Conservation (phyloP, 1,140 invertebrate genomes). For the Aphaenogaster rudis region DNA sequence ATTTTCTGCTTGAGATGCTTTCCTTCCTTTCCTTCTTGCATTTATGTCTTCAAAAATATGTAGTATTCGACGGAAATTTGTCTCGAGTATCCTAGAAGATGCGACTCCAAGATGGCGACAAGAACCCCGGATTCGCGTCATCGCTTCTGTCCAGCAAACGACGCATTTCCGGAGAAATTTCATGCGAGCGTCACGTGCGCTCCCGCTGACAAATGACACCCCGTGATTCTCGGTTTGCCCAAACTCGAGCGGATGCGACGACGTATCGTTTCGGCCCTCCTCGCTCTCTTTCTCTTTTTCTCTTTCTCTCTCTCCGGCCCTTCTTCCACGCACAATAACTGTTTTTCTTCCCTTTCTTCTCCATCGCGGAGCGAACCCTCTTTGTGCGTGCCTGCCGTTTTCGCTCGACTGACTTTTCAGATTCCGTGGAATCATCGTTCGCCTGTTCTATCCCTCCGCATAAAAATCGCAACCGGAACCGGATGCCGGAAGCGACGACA, state of each 20-base stretch:
- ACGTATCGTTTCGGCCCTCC: slow-evolving; percentile 69
- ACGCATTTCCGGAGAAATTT: slow-evolving; percentile 76
- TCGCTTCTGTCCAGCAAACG: slow-evolving; percentile 74
- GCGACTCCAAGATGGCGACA: slow-evolving; percentile 10
- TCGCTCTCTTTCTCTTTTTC: slow-evolving; percentile 44
- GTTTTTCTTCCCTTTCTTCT: slow-evolving; percentile 65
- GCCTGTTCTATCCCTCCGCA: slow-evolving; percentile 57
- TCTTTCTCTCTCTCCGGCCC: slow-evolving; percentile 34
- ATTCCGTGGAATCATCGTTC: slow-evolving; percentile 82
- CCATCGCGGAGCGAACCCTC: slow-evolving; percentile 50
- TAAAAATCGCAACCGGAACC: slow-evolving; percentile 83
- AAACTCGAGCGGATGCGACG: slow-evolving; percentile 78
- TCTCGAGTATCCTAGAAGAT: background rate
- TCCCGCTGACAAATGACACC: slow-evolving; percentile 81
- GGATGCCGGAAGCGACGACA: slow-evolving; percentile 80
- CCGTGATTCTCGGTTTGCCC: slow-evolving; percentile 80
- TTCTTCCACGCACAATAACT: slow-evolving; percentile 63
- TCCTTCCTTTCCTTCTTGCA: background rate
- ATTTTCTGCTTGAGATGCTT: background rate
- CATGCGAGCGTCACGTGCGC: slow-evolving; percentile 62
- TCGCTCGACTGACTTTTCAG: slow-evolving; percentile 83
- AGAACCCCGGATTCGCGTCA: slow-evolving; percentile 46
- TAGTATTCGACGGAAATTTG: background rate
- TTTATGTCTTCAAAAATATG: background rate
- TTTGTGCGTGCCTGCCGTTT: slow-evolving; percentile 67